Evolutionary conservation across 2,113 vertebrate species (phyloP), one percentile per base, ranked within the genome.

Genomic region (Proterorhinus semilunaris): DNA sequence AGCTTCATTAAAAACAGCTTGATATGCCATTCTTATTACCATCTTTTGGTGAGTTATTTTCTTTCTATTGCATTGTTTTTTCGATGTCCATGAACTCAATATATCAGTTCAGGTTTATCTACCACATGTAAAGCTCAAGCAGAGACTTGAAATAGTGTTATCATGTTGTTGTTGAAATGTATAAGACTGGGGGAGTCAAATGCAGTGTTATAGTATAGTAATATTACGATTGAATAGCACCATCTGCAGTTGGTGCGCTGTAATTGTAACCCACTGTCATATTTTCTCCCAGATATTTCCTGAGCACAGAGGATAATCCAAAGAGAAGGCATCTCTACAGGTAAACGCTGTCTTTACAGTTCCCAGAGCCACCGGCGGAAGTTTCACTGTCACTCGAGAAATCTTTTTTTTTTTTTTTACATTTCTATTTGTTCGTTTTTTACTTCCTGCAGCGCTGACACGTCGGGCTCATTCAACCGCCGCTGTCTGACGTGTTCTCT

Each of bases 271-370:
- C 1, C 10, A 2, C 5, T 54, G 17, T 55, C 9, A 6, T 0
- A 53, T 53, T 0, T 64, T 49, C 3, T 44, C 48, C 55, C 36
- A 99, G 98, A 87, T 99, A 98, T 75, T 99, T 98, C 85, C 80
- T 98, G 79, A 98, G 97, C 91, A 98, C 96, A 0, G 98, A 98
- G 80, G 96, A 98, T 17, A 90, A 93, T 11, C 96, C 96, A 0
- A 94, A 92, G 62, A 89, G 94, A 50, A 86, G 95, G n/a, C 97
- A 98, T 27, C 89, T 99, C 55, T 98, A 97, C 93, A 99, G 96
- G 98, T 99, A 69, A 68, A 0, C 6, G 64, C 61, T 2, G 4
- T 8, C 62, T 16, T 2, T 4, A 27, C 7, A 2, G 21, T 10
- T 7, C 0, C 5, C 7, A 10, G 0, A 53, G 1, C 4, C 7